Conservation (phyloP, 2,797 vertebrate genomes). For the Zenarchopterus dispar region DNA sequence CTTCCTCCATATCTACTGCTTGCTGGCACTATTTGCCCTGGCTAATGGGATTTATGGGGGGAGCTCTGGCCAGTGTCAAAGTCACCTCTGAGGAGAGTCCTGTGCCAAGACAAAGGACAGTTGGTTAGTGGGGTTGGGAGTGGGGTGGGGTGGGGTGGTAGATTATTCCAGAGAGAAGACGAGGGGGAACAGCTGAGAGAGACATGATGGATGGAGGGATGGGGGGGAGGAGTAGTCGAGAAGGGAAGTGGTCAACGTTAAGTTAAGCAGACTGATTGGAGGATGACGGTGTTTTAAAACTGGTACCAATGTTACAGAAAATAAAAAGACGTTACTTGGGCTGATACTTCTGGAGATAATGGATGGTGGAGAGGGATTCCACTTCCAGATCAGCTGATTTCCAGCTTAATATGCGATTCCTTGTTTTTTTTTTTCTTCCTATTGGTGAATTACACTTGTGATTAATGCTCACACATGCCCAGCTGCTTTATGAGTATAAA, state of each 20-base stretch:
- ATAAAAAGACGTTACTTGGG: not conserved
- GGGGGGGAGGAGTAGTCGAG: not conserved
- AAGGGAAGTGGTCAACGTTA: slow-evolving; percentile 7
- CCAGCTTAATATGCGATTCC: no score
- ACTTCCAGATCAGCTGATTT: no score
- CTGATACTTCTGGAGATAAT: not conserved
- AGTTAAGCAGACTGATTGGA: not conserved
- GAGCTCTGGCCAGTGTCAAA: slow-evolving; percentile 76
- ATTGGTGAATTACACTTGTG: no score
- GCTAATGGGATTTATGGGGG: slow-evolving; percentile 69
- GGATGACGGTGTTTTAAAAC: not conserved
- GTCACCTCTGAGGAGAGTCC: slow-evolving; percentile 79
- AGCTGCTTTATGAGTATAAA: no score
- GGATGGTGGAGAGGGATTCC: no score
- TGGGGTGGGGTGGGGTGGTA: slow-evolving; percentile 21
- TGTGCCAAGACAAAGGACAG: slow-evolving; percentile 72
- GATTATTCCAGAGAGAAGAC: slow-evolving; percentile 68
- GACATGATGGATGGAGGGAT: slow-evolving; percentile 39
- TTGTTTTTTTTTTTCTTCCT: no score
- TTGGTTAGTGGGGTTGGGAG: slow-evolving; percentile 29
- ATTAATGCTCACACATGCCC: no score
- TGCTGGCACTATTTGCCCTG: slow-evolving; percentile 44
- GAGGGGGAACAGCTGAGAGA: slow-evolving; percentile 70
- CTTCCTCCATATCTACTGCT: slow-evolving; percentile 38
- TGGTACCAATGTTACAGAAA: not conserved